Base-by-base conservation (phyloP, 2,113 vertebrate species). In the Patagioenas fasciata region DNA sequence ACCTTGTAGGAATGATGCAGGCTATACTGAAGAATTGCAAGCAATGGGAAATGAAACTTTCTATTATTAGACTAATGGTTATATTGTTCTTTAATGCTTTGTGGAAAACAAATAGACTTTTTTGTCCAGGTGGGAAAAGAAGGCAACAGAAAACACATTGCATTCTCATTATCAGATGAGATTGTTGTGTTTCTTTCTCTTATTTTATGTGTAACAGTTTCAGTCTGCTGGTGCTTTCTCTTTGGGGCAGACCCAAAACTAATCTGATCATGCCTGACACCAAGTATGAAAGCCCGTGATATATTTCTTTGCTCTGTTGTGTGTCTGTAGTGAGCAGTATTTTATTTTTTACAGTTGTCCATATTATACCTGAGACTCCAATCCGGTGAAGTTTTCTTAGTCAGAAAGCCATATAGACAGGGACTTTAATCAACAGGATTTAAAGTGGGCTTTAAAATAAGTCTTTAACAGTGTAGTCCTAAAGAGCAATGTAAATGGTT, bases 381-480 rank as follows among this genome's bases (percentile, higher is more conserved):
- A 48, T 91, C 34, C 47, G 13, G 40, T 70, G 12, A 77, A 51
- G 38, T 48, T 92, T 85, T 80, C 82, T 85, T 54, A 48, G 44
- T 92, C 65, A 79, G 38, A 88, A 91, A 91, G 19, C 26, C n/a
- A 48, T 64, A 38, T 31, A 74, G 44, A 20, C 29, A 80, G 64
- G 64, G 60, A 65, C 54, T 91, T 93, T 58, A 78, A 89, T 84
- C 64, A 88, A 56, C 18, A 42, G 28, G 58, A 88, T 85, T 94
- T 90, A 71, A 95, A 85, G 20, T 48, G 14, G 12, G 25, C 19
- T 85, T 94, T 93, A 91, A 90, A 94, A 70, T 51, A 85, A 89
- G 62, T 80, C 74, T 88, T 85, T 78, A 58, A 62, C 40, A 80
- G 48, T 13, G 4, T 48, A 71, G 48, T 79, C 48, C 57, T 95